phyloP scores from a whole-genome alignment of 2,888 invertebrate genomes.

The Lordiphosa fenestrarum region DNA sequence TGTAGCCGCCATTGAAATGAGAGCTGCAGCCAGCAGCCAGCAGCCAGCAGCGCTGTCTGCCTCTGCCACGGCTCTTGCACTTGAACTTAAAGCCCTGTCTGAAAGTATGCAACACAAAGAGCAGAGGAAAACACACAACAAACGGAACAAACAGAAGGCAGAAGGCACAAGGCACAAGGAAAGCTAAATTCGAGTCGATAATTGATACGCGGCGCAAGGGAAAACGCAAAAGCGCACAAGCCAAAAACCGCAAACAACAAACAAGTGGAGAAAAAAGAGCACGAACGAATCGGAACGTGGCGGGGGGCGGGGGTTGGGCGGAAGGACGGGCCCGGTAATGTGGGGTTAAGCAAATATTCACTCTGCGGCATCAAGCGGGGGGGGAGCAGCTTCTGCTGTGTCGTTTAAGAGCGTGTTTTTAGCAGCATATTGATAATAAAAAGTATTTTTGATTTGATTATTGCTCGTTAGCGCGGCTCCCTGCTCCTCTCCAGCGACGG shows the following conservation, averaged over 20 bases:
- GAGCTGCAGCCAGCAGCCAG: conserved; percentile 22
- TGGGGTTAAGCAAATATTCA: too few relatives aligned
- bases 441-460: conserved; percentile 72
- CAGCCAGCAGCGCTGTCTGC: conserved; percentile 1
- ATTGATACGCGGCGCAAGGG: conserved; percentile 58
- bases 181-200: conserved; percentile 64
- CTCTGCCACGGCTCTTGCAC: conserved; percentile 39
- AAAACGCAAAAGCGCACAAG: conserved; percentile 62
- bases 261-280: conserved; percentile 38
- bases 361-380: not conserved
- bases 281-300: conserved; percentile 13
- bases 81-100: conserved; percentile 58
- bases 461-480: conserved; percentile 62
- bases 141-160: too few relatives aligned
- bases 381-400: conserved; percentile 1
- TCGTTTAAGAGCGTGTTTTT: conserved; percentile 28
- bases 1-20: conserved; percentile 40
- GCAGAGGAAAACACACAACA: not conserved
- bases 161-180: not conserved
- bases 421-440: conserved; percentile 50
- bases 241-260: conserved; percentile 60
- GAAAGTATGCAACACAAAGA: conserved; percentile 46
- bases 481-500: conserved; percentile 7
- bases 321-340: not conserved
- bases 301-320: not conserved